Evolutionary conservation across 2,888 invertebrate genomes (phyloP), one percentile per base, ranked within the genome.

Genomic region (Metalampra italica): DNA sequence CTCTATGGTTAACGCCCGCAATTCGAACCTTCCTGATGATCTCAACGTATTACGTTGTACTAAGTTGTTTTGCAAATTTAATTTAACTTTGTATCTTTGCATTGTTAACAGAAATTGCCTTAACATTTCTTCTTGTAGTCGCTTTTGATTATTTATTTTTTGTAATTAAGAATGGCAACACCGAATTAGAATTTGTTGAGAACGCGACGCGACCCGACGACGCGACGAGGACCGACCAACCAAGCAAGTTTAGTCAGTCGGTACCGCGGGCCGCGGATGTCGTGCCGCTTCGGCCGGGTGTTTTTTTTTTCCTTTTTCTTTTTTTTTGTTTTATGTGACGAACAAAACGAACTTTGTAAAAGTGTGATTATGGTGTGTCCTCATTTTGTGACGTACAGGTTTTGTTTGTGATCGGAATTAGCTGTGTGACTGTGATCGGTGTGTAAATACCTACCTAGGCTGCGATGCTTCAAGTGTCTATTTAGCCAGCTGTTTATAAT

Each of bases 241-340:
- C 51, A 52, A 14, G 12, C 52, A 62, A 47, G 51, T 51, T 51
- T 47, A n/a, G 51, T 51, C n/a, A n/a, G n/a, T 51, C 47, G 45
- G 51, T 45, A 45, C 62, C 71, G 73, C 74, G 72, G 73, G 71
- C 68, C 68, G 67, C 74, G 81, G 71, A 71, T 70, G 83, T 78
- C 69, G 83, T 78, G 62, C 71, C 68, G 71, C 70, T 22, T 45
- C 60, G 66, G 70, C 47, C 44, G 42, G 42, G 32, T 30, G 59
- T 36, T 68, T 68, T 71, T 72, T 75, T 77, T 75, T 78, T 82
- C 73, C 79, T 78, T 78, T 70, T 46, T 59, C 60, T 59, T 63
- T 60, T 51, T 66, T 71, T 47, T 45, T 50, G 15, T 22, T 46
- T 43, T 43, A 57, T 5, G 8, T 32, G 22, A 64, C 65, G 66